Percentiles rank a stretch among this genome's conserved stretches.
Evolutionary conservation across 2,888 invertebrate genomes (phyloP).

Genomic region (Thera britannica): DNA sequence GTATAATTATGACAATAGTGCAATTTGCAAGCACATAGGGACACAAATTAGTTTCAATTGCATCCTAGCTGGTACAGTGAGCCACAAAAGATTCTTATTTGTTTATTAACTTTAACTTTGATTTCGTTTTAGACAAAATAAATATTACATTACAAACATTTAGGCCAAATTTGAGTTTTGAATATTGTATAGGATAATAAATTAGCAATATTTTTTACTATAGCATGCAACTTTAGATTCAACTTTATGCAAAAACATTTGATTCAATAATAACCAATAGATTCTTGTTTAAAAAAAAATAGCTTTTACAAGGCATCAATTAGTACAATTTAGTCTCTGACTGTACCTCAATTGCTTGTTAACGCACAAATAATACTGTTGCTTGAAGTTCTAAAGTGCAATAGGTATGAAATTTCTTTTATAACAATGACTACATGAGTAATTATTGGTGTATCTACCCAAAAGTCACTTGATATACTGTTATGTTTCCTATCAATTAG

Average conservation of each 20-base stretch:
- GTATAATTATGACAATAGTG: constrained; percentile 41
- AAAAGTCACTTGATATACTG: neutral
- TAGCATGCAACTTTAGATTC: no score
- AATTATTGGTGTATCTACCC: constrained; percentile 7
- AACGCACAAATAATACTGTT: constrained; percentile 23
- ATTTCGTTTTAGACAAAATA: no score
- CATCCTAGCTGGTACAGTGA: constrained; percentile 30
- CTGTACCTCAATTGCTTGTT: constrained; percentile 31
- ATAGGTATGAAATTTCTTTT: constrained; percentile 31
- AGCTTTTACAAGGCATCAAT: neutral
- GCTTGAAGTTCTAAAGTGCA: constrained; percentile 28
- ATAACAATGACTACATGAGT: constrained; percentile 19
- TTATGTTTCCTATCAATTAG: no score
- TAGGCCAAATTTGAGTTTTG: no score
- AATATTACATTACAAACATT: no score
- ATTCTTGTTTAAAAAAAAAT: neutral
- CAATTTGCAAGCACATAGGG: constrained; percentile 34
- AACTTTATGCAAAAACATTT: no score
- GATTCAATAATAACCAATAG: no score
- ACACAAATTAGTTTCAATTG: constrained; percentile 44
- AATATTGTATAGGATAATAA: no score
- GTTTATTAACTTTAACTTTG: neutral
- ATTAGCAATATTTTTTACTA: no score
- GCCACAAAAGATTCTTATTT: constrained; percentile 1
- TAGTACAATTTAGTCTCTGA: neutral